Percentiles rank a stretch among this genome's conserved stretches.
Conservation (phyloP, 2,888 invertebrate genomes). For the Nephrotoma guestfalica region DNA sequence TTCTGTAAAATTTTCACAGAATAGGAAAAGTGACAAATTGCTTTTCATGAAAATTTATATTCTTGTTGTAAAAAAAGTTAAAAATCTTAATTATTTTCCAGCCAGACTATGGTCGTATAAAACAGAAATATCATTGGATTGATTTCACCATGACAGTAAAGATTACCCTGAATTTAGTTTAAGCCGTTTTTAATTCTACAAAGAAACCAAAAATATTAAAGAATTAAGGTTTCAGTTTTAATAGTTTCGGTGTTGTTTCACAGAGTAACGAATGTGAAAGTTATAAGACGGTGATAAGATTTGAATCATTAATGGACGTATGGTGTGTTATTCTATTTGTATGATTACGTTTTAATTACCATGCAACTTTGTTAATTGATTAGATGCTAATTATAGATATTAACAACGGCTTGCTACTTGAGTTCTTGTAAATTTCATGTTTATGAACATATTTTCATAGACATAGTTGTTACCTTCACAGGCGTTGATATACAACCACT, state of each 20-base stretch:
- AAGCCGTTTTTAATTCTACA: neutral
- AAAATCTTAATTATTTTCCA: neutral
- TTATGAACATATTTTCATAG: no score
- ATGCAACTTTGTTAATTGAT: neutral
- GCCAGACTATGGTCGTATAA: neutral
- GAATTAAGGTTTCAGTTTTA: neutral
- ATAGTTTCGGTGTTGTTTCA: neutral
- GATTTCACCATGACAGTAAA: neutral
- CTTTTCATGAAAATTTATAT: neutral
- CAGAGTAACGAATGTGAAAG: neutral
- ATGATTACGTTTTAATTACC: neutral
- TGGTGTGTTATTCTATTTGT: neutral
- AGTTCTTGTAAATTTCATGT: no score
- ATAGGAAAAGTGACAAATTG: neutral
- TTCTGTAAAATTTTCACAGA: neutral
- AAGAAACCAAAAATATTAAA: neutral
- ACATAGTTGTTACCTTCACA: no score
- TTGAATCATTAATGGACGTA: neutral
- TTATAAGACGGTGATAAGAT: neutral
- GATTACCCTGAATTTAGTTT: neutral
- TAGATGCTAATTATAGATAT: no score
- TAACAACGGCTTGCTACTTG: no score
- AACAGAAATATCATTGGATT: neutral
- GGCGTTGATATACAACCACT: no score
- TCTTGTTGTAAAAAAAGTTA: neutral